These are phyloP conservation scores for Pseudomyrmex pallidus DNA, from an alignment of 1,140 invertebrate genomes.

Conservation along the genomic window DNA sequence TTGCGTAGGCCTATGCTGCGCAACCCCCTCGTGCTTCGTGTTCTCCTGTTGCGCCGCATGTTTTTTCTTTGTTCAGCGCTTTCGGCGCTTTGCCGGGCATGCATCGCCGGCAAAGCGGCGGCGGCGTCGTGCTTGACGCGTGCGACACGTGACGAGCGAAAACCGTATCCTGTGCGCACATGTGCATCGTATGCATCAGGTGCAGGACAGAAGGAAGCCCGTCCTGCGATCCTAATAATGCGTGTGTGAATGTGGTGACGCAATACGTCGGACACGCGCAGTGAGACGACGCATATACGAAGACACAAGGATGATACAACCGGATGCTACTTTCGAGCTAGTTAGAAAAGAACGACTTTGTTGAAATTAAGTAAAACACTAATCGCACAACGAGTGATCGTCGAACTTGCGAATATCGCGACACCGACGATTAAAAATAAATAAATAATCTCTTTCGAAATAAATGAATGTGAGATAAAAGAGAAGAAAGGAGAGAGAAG, in stretches of 20 bases:
- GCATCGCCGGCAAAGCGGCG: conserved; percentile 61
- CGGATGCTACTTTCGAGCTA: not conserved
- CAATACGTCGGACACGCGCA: conserved; percentile 79
- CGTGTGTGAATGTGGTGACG: conserved; percentile 80
- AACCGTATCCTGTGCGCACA: not conserved
- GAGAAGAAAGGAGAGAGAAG: too few relatives aligned
- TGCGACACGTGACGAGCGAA: conserved; percentile 5
- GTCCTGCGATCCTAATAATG: conserved; percentile 82
- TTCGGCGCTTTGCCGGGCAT: conserved; percentile 75
- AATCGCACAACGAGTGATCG: too few relatives aligned
- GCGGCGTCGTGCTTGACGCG: conserved; percentile 20
- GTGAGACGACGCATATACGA: not conserved
- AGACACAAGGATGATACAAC: not conserved
- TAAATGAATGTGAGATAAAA: too few relatives aligned
- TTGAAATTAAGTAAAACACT: too few relatives aligned
- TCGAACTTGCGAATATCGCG: too few relatives aligned
- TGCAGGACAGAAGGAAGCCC: conserved; percentile 40
- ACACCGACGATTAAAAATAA: too few relatives aligned
- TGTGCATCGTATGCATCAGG: conserved; percentile 39
- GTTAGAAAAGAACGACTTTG: too few relatives aligned
- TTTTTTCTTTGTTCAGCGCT: conserved; percentile 84
- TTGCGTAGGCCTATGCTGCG: conserved; percentile 43
- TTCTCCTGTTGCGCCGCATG: conserved; percentile 82
- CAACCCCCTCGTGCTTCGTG: conserved; percentile 75
- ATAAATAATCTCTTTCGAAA: too few relatives aligned